A percentile compares a stretch with the other conserved stretches of the same genome.
Conservation (phyloP, 2,888 invertebrate species). For the Dione vanillae region DNA sequence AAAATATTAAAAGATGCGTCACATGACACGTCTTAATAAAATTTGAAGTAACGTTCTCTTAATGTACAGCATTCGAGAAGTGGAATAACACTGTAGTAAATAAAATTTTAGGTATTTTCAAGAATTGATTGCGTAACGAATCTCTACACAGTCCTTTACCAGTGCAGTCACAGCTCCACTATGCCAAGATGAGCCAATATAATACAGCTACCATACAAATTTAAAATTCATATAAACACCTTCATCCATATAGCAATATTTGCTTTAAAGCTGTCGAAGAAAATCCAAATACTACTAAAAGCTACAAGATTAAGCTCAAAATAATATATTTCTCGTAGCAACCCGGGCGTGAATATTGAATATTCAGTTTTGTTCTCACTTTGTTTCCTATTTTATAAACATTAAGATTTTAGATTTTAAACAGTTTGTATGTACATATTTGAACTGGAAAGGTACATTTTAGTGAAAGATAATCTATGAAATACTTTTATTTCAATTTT, state of each 20-base stretch:
- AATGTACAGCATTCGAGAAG: too few relatives aligned
- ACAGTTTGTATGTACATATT: not conserved
- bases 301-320: slow-evolving; percentile 22
- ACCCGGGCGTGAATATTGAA: slow-evolving; percentile 14
- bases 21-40: too few relatives aligned
- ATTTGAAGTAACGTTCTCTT: too few relatives aligned
- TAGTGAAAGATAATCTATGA: not conserved
- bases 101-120: too few relatives aligned
- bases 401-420: not conserved
- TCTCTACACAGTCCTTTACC: too few relatives aligned
- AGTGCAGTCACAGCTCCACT: not conserved
- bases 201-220: not conserved
- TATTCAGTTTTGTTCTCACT: slow-evolving; percentile 13
- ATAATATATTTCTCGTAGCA: slow-evolving; percentile 23
- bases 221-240: not conserved
- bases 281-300: slow-evolving; percentile 20
- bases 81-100: too few relatives aligned
- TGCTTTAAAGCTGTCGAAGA: slow-evolving; percentile 12
- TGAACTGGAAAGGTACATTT: not conserved
- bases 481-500: not conserved
- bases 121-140: too few relatives aligned
- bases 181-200: not conserved
- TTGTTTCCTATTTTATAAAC: not conserved
- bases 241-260: not conserved
- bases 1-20: too few relatives aligned